These are phyloP conservation scores for Clivina fossor DNA, from an alignment of 2,888 invertebrate genomes.

Conservation along the genomic window DNA sequence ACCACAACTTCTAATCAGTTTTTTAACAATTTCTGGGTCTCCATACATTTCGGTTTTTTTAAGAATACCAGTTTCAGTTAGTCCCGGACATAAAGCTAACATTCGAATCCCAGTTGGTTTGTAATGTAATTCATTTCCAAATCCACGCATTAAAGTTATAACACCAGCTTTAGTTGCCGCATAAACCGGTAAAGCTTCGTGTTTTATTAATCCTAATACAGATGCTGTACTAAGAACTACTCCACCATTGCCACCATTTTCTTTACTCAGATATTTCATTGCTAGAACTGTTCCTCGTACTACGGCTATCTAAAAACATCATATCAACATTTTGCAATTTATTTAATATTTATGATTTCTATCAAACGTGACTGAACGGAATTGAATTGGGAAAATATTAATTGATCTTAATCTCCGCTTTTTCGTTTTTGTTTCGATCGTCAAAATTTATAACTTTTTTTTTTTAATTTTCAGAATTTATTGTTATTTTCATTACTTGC, in stretches of 20 bases:
- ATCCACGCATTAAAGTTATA: constrained; percentile 45
- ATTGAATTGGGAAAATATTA: too few relatives aligned
- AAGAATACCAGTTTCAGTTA: constrained; percentile 50
- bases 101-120: constrained; percentile 50
- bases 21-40: too few relatives aligned
- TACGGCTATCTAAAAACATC: constrained; percentile 9
- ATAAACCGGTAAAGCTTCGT: constrained; percentile 47
- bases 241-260: constrained; percentile 54
- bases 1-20: too few relatives aligned
- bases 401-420: too few relatives aligned
- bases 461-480: too few relatives aligned
- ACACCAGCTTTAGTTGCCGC: constrained; percentile 50
- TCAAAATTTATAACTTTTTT: too few relatives aligned
- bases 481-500: too few relatives aligned
- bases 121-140: constrained; percentile 46
- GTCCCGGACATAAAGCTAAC: constrained; percentile 51
- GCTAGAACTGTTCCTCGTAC: constrained; percentile 51
- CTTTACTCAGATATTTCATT: constrained; percentile 51
- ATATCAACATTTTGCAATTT: neutral
- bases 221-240: constrained; percentile 55
- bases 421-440: too few relatives aligned
- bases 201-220: constrained; percentile 43
- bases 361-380: too few relatives aligned
- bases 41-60: neutral
- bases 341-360: too few relatives aligned